Evolutionary conservation across 2,113 vertebrate genomes (phyloP).

Genomic region (Caranx ignobilis): DNA sequence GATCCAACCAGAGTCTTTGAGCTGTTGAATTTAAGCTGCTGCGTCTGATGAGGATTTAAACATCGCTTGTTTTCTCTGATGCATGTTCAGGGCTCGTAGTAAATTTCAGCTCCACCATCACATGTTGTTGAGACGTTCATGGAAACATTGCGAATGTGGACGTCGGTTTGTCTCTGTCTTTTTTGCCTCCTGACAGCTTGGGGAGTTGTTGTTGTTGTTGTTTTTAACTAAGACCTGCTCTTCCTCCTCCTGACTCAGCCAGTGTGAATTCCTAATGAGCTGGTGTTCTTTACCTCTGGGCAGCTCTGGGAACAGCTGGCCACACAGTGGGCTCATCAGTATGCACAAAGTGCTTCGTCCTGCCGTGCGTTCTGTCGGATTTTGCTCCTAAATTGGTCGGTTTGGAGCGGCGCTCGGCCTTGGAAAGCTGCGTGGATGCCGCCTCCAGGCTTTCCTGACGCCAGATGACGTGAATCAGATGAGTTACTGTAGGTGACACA

Average conservation of each 20-base stretch:
- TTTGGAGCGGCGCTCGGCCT: slow-evolving; percentile 36
- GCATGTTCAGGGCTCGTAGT: background rate
- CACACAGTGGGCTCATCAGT: slow-evolving; percentile 47
- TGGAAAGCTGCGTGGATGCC: slow-evolving; percentile 28
- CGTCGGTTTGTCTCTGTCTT: background rate
- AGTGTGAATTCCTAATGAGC: slow-evolving; percentile 57
- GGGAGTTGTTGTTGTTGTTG: slow-evolving; percentile 22
- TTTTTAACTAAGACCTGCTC: slow-evolving; percentile 33
- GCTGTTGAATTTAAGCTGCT: too few species aligned
- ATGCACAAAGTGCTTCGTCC: slow-evolving; percentile 32
- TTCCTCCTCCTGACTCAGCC: slow-evolving; percentile 54
- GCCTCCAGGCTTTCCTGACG: slow-evolving; percentile 32
- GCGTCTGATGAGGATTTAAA: too few species aligned
- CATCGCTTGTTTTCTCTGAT: too few species aligned
- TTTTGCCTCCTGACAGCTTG: slow-evolving; percentile 4
- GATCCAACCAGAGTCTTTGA: too few species aligned
- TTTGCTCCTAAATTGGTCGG: slow-evolving; percentile 51
- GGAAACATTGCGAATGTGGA: background rate
- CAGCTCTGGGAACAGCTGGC: slow-evolving; percentile 56
- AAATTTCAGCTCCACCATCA: background rate
- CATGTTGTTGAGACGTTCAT: background rate
- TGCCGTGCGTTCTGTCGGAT: slow-evolving; percentile 30
- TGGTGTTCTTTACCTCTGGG: slow-evolving; percentile 51
- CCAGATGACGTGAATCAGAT: slow-evolving; percentile 13
- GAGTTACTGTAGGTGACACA: slow-evolving; percentile 9